Base-by-base conservation (phyloP, 2,888 invertebrate genomes). In the Dryobota labecula region DNA sequence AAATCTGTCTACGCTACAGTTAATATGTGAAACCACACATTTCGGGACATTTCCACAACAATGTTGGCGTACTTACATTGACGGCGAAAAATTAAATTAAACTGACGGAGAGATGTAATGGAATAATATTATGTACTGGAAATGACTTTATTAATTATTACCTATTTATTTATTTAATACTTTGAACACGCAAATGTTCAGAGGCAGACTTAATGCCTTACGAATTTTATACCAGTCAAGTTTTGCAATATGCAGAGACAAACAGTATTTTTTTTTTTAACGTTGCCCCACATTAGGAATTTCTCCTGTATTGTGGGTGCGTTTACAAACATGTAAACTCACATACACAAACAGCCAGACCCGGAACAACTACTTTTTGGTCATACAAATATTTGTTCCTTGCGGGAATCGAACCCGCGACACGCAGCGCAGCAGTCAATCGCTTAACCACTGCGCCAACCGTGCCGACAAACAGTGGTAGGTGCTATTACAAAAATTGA, bases 1-100 rank as follows among this genome's bases (percentile, higher is more conserved):
- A 92, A 92, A 92, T 90, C 90, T 87, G 90, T 90, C 84, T 80
- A 79, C 81, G 87, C 86, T 86, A 86, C 87, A 85, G 91, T 91
- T 91, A 92, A 91, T 90, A 89, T 86, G 89, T 86, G 85, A 86
- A 87, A 87, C 91, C 91, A 79, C 90, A 91, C 91, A 89, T 90
- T 91, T 88, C 84, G 86, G 87, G 82, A 86, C 78, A 83, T 82
- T 74, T 81, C 90, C 88, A 90, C 93, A 90, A 94, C 94, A 93
- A 88, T 92, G 94, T 93, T 87, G 86, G 85, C 74, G 87, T 72
- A 78, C 74, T 87, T 72, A 78, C 83, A 79, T 83, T 85, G 89
- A 87, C 85, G 86, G 80, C 86, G 91, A 94, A 94, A 94, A 94
- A 94, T 94, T 94, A 91, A 94, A 93, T 94, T 93, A 92, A 91